Conservation (phyloP, 2,113 vertebrate genomes). For the Rutilus rutilus region DNA sequence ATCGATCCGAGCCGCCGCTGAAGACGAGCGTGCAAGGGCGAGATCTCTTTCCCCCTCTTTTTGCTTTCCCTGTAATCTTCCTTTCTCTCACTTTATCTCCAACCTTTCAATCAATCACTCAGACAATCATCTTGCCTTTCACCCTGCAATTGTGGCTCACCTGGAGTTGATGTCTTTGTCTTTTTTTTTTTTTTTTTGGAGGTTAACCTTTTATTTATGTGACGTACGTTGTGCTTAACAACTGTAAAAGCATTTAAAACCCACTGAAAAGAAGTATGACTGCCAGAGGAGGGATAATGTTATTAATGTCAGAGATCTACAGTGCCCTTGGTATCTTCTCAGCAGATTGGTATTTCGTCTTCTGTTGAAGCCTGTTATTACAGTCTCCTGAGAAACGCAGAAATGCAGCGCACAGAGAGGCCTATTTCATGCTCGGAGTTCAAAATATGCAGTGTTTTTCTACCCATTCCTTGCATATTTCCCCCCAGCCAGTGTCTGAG, state of each 20-base stretch:
- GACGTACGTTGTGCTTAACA: not conserved
- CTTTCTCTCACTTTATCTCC: not conserved
- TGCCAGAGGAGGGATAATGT: conserved; percentile 3
- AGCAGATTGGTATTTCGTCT: conserved; percentile 36
- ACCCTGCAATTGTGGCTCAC: conserved; percentile 8
- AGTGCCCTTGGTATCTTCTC: conserved; percentile 20
- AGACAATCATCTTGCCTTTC: conserved; percentile 25
- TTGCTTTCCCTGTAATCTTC: not conserved
- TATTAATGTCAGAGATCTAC: conserved; percentile 33
- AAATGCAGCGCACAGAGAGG: not conserved
- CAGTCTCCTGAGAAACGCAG: conserved; percentile 17
- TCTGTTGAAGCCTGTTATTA: conserved; percentile 33
- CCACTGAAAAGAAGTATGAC: not conserved
- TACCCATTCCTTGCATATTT: conserved; percentile 23
- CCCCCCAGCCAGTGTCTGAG: not conserved
- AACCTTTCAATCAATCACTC: conserved; percentile 10
- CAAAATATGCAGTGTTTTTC: conserved; percentile 20
- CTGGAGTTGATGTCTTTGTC: conserved; percentile 33
- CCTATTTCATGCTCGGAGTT: not conserved
- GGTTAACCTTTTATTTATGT: not conserved
- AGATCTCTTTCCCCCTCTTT: conserved; percentile 21
- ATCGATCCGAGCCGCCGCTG: conserved; percentile 70
- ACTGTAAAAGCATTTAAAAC: conserved; percentile 41
- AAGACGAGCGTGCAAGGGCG: conserved; percentile 50
- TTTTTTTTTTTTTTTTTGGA: conserved; percentile 24